Evolutionary conservation across 2,113 vertebrate genomes (phyloP).

Genomic region (Pseudolaguvia tuberculata): DNA sequence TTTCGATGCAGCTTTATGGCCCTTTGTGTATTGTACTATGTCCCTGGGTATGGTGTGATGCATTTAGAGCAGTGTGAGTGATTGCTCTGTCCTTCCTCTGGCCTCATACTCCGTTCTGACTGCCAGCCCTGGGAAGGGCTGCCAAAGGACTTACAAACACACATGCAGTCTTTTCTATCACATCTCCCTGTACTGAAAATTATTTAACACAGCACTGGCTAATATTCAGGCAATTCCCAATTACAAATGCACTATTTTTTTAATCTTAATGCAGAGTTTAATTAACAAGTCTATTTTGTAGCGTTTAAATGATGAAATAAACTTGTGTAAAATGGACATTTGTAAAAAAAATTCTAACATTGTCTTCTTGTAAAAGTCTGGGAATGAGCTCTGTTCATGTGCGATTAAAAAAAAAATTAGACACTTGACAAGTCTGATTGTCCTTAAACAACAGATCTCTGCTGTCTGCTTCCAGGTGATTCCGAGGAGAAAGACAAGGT

Average conservation of each 20-base stretch:
- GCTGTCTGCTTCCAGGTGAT: slow-evolving; percentile 69
- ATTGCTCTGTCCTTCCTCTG: slow-evolving; percentile 29
- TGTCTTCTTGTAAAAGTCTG: slow-evolving; percentile 52
- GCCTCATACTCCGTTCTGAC: slow-evolving; percentile 3
- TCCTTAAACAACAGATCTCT: background rate
- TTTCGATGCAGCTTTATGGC: slow-evolving; percentile 5
- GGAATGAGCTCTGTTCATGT: slow-evolving; percentile 42
- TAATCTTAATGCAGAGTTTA: slow-evolving; percentile 54
- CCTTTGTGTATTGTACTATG: background rate
- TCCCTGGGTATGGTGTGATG: slow-evolving; percentile 2
- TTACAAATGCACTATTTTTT: slow-evolving; percentile 45
- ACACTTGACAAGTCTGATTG: slow-evolving; percentile 43
- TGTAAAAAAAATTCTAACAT: slow-evolving; percentile 49
- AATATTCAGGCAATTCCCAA: slow-evolving; percentile 39
- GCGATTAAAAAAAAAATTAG: slow-evolving; percentile 41
- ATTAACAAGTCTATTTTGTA: slow-evolving; percentile 43
- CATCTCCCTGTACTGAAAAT: slow-evolving; percentile 32
- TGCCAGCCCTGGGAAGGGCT: slow-evolving; percentile 8
- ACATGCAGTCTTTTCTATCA: background rate
- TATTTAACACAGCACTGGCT: slow-evolving; percentile 33
- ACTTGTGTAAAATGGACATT: slow-evolving; percentile 55
- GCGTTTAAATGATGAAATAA: slow-evolving; percentile 54
- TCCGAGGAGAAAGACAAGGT: slow-evolving; percentile 83
- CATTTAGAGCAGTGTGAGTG: slow-evolving; percentile 22
- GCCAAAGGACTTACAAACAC: slow-evolving; percentile 26